These are phyloP conservation scores for Latheticus oryzae DNA, from an alignment of 2,888 invertebrate species.

Conservation along the genomic window DNA sequence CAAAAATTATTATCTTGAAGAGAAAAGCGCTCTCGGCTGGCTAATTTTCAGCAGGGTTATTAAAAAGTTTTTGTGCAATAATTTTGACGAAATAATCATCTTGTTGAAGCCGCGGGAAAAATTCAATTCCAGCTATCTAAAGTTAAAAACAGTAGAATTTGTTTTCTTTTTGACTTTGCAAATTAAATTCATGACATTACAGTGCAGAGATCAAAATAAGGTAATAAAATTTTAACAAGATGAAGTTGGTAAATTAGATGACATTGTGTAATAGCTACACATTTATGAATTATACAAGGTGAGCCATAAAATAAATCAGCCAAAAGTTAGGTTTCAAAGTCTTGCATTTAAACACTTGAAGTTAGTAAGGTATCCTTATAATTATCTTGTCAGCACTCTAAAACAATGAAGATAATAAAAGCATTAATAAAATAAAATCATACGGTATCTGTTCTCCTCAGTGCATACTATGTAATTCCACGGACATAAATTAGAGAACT, in stretches of 20 bases:
- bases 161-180: conserved; percentile 6
- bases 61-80: conserved; percentile 30
- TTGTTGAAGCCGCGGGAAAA: conserved; percentile 25
- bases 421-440: conserved; percentile 38
- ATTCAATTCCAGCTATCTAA: conserved; percentile 15
- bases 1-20: conserved; percentile 17
- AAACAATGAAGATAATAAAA: conserved; percentile 27
- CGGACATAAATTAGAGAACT: conserved; percentile 48
- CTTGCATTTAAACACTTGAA: no score
- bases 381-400: conserved; percentile 29
- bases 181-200: conserved; percentile 22
- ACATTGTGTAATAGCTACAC: no score
- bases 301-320: background rate
- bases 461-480: conserved; percentile 45
- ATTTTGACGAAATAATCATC: conserved; percentile 33
- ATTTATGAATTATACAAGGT: conserved; percentile 9
- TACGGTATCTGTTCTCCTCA: conserved; percentile 35
- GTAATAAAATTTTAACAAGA: conserved; percentile 21
- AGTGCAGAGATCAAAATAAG: conserved; percentile 13
- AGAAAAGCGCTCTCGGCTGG: conserved; percentile 6
- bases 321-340: conserved; percentile 7
- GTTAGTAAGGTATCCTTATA: no score
- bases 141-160: conserved; percentile 10
- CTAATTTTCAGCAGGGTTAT: conserved; percentile 13
- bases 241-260: conserved; percentile 19